Evolutionary conservation across 2,888 invertebrate genomes (phyloP).

Genomic region (Caenorhabditis sp.): DNA sequence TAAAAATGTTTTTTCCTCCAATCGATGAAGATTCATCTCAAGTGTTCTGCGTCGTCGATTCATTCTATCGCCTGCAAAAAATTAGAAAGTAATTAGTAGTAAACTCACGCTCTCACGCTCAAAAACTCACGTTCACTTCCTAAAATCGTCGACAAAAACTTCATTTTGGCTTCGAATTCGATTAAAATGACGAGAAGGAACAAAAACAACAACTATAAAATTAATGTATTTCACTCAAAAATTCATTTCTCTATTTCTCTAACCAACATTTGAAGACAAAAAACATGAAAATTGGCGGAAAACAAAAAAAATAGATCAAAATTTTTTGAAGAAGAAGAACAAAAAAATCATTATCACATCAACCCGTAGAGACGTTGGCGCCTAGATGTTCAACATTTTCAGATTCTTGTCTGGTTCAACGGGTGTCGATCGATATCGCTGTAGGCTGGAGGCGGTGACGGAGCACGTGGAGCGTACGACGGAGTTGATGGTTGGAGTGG

Average conservation of each 20-base stretch:
- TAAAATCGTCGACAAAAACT: conserved; percentile 29
- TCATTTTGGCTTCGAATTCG: conserved; percentile 9
- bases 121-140: conserved; percentile 29
- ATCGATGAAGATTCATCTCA: conserved; percentile 26
- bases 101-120: too few relatives aligned
- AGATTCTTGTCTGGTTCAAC: neutral
- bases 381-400: neutral
- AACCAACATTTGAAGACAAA: neutral
- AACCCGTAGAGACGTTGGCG: neutral
- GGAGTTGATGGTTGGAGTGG: neutral
- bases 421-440: conserved; percentile 7
- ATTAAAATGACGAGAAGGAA: neutral
- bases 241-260: neutral
- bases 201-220: neutral
- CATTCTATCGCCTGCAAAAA: conserved; percentile 19
- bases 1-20: conserved; percentile 32
- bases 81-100: conserved; percentile 3
- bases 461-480: conserved; percentile 16
- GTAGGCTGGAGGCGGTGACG: conserved; percentile 26
- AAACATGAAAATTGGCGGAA: neutral
- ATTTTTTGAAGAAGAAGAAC: neutral
- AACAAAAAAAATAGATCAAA: neutral
- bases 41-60: conserved; percentile 28
- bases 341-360: neutral
- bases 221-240: conserved; percentile 3